Conservation (phyloP, 2,797 vertebrate species). For the Gorsachius magnificus region DNA sequence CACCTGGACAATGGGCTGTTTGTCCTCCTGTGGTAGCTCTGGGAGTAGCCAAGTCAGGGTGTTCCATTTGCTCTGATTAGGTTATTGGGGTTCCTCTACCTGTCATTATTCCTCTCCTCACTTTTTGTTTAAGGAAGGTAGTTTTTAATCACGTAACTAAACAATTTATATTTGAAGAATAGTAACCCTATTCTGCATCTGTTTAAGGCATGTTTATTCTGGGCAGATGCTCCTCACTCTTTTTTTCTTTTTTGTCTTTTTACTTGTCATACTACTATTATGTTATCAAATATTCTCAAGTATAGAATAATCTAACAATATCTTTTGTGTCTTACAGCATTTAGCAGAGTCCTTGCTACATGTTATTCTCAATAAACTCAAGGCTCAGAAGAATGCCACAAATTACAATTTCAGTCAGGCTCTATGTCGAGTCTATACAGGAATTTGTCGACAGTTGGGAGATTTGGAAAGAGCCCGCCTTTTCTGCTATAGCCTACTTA, state of each 20-base stretch:
- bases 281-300: background rate
- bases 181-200: background rate
- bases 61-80: background rate
- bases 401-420: slow-evolving; percentile 79
- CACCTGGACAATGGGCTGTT: background rate
- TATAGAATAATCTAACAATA: background rate
- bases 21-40: background rate
- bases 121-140: background rate
- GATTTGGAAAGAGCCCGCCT: slow-evolving; percentile 87
- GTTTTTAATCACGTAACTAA: background rate
- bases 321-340: slow-evolving; percentile 60
- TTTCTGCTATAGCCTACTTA: slow-evolving; percentile 88
- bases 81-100: background rate
- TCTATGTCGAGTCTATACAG: slow-evolving; percentile 90
- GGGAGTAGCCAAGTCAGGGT: background rate
- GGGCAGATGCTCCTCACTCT: background rate
- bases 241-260: background rate
- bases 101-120: background rate
- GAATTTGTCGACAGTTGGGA: slow-evolving; percentile 86
- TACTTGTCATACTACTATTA: background rate
- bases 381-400: slow-evolving; percentile 73
- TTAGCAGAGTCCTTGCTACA: slow-evolving; percentile 80
- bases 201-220: background rate
- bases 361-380: slow-evolving; percentile 84
- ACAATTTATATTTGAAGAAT: background rate